phyloP scores from a whole-genome alignment of 2,113 vertebrate species.

The Brienomyrus brachyistius region DNA sequence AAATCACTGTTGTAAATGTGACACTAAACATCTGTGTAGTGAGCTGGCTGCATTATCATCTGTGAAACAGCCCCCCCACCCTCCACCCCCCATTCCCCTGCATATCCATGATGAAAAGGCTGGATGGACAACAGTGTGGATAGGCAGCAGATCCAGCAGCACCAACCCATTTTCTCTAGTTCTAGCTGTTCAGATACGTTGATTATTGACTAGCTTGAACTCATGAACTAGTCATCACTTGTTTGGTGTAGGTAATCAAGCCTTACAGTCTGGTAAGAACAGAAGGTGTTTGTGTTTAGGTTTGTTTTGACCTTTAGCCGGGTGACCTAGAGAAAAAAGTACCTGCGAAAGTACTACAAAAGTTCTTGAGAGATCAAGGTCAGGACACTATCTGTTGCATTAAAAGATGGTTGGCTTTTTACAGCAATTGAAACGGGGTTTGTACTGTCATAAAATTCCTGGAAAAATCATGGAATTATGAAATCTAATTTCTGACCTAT shows the following conservation, averaged over 20 bases:
- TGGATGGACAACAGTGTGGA: neutral
- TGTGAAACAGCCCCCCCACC: neutral
- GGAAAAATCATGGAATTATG: neutral
- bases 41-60: neutral
- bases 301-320: neutral
- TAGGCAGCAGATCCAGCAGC: neutral
- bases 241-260: neutral
- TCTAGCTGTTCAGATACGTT: neutral
- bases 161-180: neutral
- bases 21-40: neutral
- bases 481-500: neutral
- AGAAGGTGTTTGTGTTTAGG: neutral
- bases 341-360: neutral
- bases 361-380: neutral
- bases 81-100: neutral
- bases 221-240: neutral
- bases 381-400: neutral
- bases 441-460: neutral
- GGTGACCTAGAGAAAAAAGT: neutral
- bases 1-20: neutral
- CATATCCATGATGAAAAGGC: neutral
- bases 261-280: neutral
- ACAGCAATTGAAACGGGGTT: neutral
- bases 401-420: neutral
- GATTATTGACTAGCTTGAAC: neutral